phyloP scores from a whole-genome alignment of 2,888 invertebrate species.

The Machimus atricapillus region DNA sequence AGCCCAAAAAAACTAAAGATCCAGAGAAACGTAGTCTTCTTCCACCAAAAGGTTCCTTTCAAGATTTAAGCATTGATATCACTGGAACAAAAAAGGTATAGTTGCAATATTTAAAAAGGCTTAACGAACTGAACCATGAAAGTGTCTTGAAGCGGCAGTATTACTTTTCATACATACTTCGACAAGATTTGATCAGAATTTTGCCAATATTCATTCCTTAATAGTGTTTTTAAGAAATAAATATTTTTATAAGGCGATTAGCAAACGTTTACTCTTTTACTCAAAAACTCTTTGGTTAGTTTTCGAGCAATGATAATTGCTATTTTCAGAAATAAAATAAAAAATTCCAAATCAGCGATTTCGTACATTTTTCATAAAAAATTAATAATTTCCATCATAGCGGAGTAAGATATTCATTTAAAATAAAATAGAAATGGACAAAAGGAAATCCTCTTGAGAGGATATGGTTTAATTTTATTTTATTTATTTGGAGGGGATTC shows the following conservation, averaged over 20 bases:
- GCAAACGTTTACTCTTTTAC: not conserved
- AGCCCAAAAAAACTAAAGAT: slow-evolving; percentile 68
- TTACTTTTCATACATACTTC: not conserved
- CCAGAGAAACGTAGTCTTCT: slow-evolving; percentile 67
- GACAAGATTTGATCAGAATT: not conserved
- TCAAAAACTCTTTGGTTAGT: no score
- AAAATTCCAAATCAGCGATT: no score
- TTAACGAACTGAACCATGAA: not conserved
- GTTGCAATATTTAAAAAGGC: not conserved
- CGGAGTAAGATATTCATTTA: no score
- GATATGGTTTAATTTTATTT: no score
- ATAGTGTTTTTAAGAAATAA: slow-evolving; percentile 1
- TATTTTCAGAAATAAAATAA: no score
- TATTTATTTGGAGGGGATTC: no score
- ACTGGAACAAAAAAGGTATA: slow-evolving; percentile 15
- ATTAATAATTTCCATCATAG: no score
- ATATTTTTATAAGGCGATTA: not conserved
- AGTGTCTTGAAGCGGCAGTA: slow-evolving; percentile 6
- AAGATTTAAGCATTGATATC: slow-evolving; percentile 54
- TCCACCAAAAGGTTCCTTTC: slow-evolving; percentile 55
- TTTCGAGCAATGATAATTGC: no score
- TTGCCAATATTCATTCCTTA: slow-evolving; percentile 11
- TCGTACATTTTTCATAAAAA: no score
- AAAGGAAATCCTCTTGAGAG: no score
- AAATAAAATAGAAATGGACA: no score